Percentiles rank a stretch among this genome's conserved stretches.
Conservation (phyloP, 2,888 invertebrate genomes). For the Agrotis exclamationis region DNA sequence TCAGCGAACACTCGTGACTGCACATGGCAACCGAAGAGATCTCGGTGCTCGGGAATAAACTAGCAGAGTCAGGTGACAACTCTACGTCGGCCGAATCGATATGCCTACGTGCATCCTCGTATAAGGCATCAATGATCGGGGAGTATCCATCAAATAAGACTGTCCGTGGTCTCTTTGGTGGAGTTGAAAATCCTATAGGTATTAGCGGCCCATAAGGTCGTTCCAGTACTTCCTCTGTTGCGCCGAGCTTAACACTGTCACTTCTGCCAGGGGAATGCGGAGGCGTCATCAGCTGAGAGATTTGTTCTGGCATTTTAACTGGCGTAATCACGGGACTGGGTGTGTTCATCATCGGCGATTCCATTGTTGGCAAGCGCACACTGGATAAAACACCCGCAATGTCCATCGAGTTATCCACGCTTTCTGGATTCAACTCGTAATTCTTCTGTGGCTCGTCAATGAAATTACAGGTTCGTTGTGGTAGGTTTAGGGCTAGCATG, state of each 20-base stretch:
- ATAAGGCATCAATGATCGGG: slow-evolving; percentile 1
- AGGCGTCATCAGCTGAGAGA: background rate
- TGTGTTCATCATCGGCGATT: slow-evolving; percentile 1
- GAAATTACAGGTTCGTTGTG: slow-evolving; percentile 22
- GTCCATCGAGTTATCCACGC: background rate
- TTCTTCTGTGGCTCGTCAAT: slow-evolving; percentile 9
- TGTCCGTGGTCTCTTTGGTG: background rate
- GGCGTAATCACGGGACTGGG: background rate
- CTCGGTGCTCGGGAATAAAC: no score
- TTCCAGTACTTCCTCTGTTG: background rate
- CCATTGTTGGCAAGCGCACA: slow-evolving; percentile 4
- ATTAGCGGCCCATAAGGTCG: background rate
- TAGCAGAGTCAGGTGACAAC: no score
- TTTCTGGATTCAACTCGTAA: slow-evolving; percentile 12
- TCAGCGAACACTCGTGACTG: background rate
- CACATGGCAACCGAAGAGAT: background rate
- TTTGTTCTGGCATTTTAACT: background rate
- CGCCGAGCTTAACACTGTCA: background rate
- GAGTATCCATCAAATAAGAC: background rate
- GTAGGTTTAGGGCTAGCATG: slow-evolving; percentile 14
- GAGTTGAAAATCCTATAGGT: slow-evolving; percentile 2
- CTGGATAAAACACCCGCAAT: slow-evolving; percentile 12
- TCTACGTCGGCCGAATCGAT: background rate
- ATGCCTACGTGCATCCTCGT: background rate
- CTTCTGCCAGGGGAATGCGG: background rate